A percentile compares a stretch with the other conserved stretches of the same genome.
Conservation (phyloP, 1,140 invertebrate species). For the Ladona fulva region DNA sequence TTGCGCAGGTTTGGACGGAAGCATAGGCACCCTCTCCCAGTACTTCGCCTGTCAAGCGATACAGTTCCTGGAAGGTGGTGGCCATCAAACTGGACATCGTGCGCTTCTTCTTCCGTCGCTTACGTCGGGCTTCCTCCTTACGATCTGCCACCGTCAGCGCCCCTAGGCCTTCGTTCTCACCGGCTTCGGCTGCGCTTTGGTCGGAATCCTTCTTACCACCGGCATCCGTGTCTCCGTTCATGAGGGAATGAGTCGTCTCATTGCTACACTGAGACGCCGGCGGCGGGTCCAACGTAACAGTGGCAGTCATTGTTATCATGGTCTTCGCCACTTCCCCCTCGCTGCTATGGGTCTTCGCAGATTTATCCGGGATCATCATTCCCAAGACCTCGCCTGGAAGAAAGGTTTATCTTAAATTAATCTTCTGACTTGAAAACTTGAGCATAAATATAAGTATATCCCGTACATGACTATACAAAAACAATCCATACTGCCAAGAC, state of each 20-base stretch:
- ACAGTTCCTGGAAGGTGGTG: conserved; percentile 87
- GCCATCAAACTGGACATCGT: conserved; percentile 76
- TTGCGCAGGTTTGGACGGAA: conserved; percentile 87
- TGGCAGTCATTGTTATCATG: background rate
- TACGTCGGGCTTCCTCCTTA: conserved; percentile 77
- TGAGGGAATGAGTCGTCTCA: background rate
- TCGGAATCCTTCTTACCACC: background rate
- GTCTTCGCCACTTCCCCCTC: background rate
- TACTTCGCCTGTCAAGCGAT: conserved; percentile 88
- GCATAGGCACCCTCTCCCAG: conserved; percentile 94
- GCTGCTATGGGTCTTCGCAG: background rate
- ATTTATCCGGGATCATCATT: background rate
- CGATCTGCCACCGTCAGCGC: conserved; percentile 32
- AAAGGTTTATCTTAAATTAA: too few relatives aligned
- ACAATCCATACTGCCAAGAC: too few relatives aligned
- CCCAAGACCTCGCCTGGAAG: conserved; percentile 5
- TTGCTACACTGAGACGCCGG: background rate
- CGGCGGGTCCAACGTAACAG: background rate
- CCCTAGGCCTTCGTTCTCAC: background rate
- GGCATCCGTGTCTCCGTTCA: background rate
- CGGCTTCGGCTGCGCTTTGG: background rate
- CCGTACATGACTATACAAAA: too few relatives aligned
- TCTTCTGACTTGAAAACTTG: too few relatives aligned
- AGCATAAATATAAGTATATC: too few relatives aligned
- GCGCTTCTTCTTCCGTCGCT: conserved; percentile 77